Conservation (phyloP, 2,797 vertebrate genomes). For the Phrynocephalus vlangalii region DNA sequence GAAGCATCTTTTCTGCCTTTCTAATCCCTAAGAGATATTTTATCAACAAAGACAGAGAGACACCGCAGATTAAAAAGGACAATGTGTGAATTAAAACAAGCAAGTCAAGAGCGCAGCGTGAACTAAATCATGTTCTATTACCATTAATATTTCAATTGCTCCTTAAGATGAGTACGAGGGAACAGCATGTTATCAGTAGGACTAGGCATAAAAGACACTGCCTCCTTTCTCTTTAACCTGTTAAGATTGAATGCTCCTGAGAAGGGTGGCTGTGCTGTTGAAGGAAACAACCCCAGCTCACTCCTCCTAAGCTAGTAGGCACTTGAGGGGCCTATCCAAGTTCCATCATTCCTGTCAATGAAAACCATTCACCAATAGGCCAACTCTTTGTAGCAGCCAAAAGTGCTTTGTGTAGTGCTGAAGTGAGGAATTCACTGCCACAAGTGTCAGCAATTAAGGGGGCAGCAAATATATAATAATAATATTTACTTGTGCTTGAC, state of each 20-base stretch:
- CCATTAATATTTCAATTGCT: constrained; percentile 72
- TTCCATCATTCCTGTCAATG: neutral
- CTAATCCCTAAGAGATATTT: constrained; percentile 62
- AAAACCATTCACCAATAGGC: neutral
- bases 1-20: constrained; percentile 59
- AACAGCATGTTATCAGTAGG: constrained; percentile 22
- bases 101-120: constrained; percentile 68
- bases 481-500: too few relatives aligned
- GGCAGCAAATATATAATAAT: too few relatives aligned
- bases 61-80: constrained; percentile 67
- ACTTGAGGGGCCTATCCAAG: neutral
- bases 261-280: neutral
- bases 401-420: neutral
- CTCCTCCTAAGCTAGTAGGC: neutral
- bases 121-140: constrained; percentile 71
- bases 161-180: constrained; percentile 62
- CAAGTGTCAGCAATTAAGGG: too few relatives aligned
- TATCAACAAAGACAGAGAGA: constrained; percentile 67
- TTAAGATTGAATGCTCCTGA: neutral
- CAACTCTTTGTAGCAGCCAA: neutral
- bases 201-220: neutral
- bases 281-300: constrained; percentile 18
- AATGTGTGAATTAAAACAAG: constrained; percentile 68
- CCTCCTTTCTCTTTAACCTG: neutral
- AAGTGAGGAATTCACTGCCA: neutral